These are phyloP conservation scores for Oxygymnocypris stewartii DNA, from an alignment of 2,113 vertebrate genomes.

Conservation along the genomic window DNA sequence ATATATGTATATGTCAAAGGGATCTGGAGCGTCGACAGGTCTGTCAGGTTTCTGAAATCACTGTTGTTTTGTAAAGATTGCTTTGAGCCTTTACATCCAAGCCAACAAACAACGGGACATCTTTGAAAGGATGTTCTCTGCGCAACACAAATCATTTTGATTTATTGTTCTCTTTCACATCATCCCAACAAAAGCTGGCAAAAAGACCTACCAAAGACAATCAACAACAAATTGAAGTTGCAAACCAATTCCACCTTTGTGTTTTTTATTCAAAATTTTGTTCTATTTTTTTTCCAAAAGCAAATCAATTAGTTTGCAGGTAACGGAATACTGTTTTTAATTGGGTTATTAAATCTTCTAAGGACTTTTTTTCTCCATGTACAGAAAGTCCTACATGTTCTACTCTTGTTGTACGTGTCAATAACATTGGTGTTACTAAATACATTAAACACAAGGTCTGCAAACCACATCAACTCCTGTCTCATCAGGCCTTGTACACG, in stretches of 20 bases:
- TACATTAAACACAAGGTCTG: too few relatives aligned
- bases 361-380: background rate
- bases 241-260: background rate
- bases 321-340: background rate
- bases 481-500: background rate
- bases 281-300: background rate
- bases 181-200: background rate
- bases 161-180: background rate
- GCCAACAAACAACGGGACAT: background rate
- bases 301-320: background rate
- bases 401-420: background rate
- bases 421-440: background rate
- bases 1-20: background rate
- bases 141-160: background rate
- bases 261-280: background rate
- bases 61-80: background rate
- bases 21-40: background rate
- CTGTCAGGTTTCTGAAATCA: slow-evolving; percentile 8
- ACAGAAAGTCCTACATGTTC: background rate
- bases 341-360: background rate
- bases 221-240: background rate
- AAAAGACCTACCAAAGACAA: background rate
- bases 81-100: background rate
- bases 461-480: background rate
- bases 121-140: background rate